A percentile compares a stretch with the other conserved stretches of the same genome.
These are phyloP conservation scores for Capitella teleta DNA, from an alignment of 1,140 invertebrate genomes.

Conservation along the genomic window DNA sequence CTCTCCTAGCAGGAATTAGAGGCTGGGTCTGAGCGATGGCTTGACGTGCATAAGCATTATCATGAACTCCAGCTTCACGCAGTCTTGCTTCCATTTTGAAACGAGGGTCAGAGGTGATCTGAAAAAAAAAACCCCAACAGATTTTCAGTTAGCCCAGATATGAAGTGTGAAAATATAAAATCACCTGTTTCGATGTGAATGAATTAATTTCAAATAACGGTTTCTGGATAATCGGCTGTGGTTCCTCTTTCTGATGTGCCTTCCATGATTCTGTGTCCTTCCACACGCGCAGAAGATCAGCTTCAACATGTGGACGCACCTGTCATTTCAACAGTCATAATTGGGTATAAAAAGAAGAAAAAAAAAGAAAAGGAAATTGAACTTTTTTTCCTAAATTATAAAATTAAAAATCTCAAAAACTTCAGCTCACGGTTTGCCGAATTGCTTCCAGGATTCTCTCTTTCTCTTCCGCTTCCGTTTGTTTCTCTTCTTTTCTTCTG, in stretches of 20 bases:
- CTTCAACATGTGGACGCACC: conserved; percentile 33
- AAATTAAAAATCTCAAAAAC: not conserved
- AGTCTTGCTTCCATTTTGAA: conserved; percentile 28
- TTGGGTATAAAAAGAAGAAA: conserved; percentile 1
- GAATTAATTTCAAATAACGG: conserved; percentile 30
- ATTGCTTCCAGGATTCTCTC: conserved; percentile 30
- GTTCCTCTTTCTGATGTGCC: conserved; percentile 15
- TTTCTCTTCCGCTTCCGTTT: conserved; percentile 23
- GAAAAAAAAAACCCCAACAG: conserved; percentile 1
- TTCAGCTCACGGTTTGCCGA: conserved; percentile 21
- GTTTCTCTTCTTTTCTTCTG: conserved; percentile 19
- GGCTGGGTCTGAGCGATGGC: conserved; percentile 24
- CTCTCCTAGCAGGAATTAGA: conserved; percentile 24
- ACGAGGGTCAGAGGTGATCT: conserved; percentile 35
- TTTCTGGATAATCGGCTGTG: conserved; percentile 24
- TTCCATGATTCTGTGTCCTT: conserved; percentile 33
- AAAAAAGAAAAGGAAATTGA: not conserved
- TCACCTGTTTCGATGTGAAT: conserved; percentile 32
- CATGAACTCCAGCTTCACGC: conserved; percentile 31
- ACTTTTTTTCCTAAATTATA: not conserved
- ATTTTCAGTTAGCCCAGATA: not conserved
- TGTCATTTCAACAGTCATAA: conserved; percentile 8
- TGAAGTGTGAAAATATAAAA: not conserved
- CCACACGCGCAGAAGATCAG: conserved; percentile 25
- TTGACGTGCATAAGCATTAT: conserved; percentile 28